Evolutionary conservation across 2,113 vertebrate species (phyloP).

Genomic region (Cromileptes altivelis): DNA sequence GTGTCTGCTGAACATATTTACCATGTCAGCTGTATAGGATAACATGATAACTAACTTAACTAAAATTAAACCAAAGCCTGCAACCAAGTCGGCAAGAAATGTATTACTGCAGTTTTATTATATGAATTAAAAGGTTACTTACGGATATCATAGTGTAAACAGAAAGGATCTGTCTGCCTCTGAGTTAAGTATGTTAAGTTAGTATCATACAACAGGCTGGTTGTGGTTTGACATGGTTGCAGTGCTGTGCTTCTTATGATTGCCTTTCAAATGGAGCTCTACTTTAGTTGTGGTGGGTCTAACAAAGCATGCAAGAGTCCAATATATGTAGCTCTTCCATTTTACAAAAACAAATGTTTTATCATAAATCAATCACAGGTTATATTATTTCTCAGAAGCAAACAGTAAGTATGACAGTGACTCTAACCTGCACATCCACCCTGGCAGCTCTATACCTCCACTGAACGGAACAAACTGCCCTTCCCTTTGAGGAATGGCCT

Average conservation of each 20-base stretch:
- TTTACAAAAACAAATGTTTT: background rate
- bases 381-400: background rate
- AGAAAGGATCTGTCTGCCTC: background rate
- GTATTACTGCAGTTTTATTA: background rate
- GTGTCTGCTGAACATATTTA: background rate
- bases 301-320: background rate
- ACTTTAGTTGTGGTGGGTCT: background rate
- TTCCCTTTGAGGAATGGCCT: constrained; percentile 33
- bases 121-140: background rate
- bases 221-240: background rate
- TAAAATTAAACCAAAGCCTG: background rate
- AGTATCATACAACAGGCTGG: background rate
- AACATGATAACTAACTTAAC: background rate
- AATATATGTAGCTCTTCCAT: background rate
- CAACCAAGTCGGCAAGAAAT: background rate
- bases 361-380: background rate
- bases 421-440: constrained; percentile 7
- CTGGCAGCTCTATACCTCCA: constrained; percentile 19
- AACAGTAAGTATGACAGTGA: background rate
- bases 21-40: background rate
- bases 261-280: background rate
- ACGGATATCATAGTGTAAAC: background rate
- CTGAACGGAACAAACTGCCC: constrained; percentile 12
- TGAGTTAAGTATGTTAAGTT: background rate
- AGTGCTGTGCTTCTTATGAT: background rate